Percentiles rank a stretch among this genome's conserved stretches.
Conservation (phyloP, 2,797 vertebrate species). For the Eulemur mongoz region DNA sequence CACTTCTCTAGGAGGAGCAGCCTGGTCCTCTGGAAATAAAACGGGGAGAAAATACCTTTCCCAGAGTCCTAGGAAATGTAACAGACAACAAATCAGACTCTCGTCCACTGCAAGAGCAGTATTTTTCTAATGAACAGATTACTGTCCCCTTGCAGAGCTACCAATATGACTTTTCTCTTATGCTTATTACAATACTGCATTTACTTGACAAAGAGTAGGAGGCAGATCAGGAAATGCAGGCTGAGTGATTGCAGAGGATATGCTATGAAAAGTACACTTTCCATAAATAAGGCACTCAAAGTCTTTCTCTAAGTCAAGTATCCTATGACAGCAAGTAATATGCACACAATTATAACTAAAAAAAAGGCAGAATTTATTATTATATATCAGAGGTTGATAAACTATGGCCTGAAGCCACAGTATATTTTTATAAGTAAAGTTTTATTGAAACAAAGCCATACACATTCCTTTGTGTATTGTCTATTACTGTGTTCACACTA, state of each 20-base stretch:
- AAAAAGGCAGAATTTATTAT: neutral
- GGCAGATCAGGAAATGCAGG: neutral
- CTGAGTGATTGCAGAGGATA: neutral
- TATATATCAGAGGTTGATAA: neutral
- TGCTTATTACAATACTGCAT: neutral
- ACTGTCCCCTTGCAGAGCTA: neutral
- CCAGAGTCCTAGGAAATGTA: neutral
- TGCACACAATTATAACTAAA: neutral
- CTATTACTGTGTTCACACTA: neutral
- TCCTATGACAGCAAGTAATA: neutral
- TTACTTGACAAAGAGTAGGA: neutral
- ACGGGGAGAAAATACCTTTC: neutral
- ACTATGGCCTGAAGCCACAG: neutral
- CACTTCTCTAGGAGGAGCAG: neutral
- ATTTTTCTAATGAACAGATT: neutral
- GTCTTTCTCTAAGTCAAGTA: neutral
- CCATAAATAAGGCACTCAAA: neutral
- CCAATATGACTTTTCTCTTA: neutral
- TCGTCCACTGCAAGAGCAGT: neutral
- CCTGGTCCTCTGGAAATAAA: neutral
- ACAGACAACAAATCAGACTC: neutral
- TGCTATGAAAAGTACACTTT: neutral
- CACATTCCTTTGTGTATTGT: neutral
- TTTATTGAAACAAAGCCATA: neutral
- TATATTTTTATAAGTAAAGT: slow-evolving; percentile 1